Base-by-base conservation (phyloP, 2,113 vertebrate genomes). In the Athene cunicularia region DNA sequence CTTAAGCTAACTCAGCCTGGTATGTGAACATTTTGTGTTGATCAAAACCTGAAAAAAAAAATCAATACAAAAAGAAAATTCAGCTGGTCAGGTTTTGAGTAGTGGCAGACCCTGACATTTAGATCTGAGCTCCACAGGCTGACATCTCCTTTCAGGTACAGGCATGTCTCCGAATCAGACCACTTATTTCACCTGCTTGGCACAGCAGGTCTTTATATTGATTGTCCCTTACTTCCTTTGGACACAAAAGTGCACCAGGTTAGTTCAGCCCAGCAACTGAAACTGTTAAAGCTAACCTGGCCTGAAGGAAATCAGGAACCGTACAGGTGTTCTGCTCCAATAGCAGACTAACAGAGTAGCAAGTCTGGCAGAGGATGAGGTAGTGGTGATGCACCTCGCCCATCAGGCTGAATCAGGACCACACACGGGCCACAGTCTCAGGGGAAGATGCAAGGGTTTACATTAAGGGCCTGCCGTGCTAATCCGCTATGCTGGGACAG, bases 41-140 rank as follows among this genome's bases (percentile, higher is more conserved):
- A 92, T 88, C 88, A 90, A 84, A 92, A 91, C 32, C 16, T 72
- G 58, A 75, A 84, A 79, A 86, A 86, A 83, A 76, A 96, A 90
- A 81, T 73, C 75, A 80, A 88, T 59, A 86, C 21, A 74, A 92
- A 94, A 93, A 59, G 50, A 94, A 95, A 93, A 88, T 39, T 71
- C 82, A 71, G 18, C 47, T 53, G 50, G 59, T 92, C 86, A 58
- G 32, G 47, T n/a, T 83, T 63, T 75, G 71, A 91, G 67, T 33
- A 66, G 67, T 45, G 63, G 32, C 68, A 88, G 45, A 67, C 4
- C 17, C 37, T 77, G 50, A 67, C 59, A 73, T 67, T 86, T 59
- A 63, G 92, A 50, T 41, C 55, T 0, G 2, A 83, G 45, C 45
- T 70, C 41, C 11, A 21, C 33, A 27, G 49, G 68, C 66, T 55